phyloP scores from a whole-genome alignment of 2,888 invertebrate species.

The Alloplasta piceator region DNA sequence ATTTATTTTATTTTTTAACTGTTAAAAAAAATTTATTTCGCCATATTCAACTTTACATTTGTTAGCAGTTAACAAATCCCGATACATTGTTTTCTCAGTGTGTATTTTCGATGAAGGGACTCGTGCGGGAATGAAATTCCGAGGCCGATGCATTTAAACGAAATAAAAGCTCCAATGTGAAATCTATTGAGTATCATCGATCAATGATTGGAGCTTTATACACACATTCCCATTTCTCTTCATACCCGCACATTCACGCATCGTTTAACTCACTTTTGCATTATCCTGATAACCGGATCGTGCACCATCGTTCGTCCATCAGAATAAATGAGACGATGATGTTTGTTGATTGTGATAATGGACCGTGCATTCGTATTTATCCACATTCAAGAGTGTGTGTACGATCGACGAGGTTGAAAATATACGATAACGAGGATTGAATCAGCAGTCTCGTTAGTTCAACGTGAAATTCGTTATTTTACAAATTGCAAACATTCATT shows the following conservation, averaged over 20 bases:
- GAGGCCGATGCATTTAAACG: conserved; percentile 34
- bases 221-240: conserved; percentile 13
- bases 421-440: background rate
- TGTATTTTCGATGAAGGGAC: background rate
- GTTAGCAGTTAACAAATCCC: no score
- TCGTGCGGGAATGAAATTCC: background rate
- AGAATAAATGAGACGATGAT: conserved; percentile 52
- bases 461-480: conserved; percentile 17
- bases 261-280: conserved; percentile 45
- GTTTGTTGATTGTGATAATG: conserved; percentile 53
- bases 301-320: conserved; percentile 24
- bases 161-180: conserved; percentile 47
- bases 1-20: no score
- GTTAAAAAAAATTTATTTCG: no score
- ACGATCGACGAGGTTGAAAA: background rate
- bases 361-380: conserved; percentile 11
- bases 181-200: conserved; percentile 56
- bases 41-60: no score
- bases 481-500: background rate
- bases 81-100: no score
- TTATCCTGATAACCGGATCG: conserved; percentile 32
- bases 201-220: conserved; percentile 23
- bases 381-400: background rate
- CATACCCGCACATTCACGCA: conserved; percentile 11
- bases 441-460: conserved; percentile 3